These are phyloP conservation scores for Bombycilla garrulus DNA, from an alignment of 2,113 vertebrate species.

Conservation along the genomic window DNA sequence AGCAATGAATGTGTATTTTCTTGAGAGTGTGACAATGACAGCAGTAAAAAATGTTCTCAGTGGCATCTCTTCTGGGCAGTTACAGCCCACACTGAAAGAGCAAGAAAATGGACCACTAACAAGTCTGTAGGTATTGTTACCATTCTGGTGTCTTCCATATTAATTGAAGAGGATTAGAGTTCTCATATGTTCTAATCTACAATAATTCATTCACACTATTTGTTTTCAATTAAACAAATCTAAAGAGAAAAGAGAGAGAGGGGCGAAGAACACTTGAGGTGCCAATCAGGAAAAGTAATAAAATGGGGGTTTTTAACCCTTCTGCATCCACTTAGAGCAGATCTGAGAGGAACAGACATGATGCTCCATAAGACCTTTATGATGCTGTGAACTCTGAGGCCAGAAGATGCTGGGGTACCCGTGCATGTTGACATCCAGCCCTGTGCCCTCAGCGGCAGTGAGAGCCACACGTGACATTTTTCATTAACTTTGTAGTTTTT, in stretches of 20 bases:
- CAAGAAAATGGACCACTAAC: background rate
- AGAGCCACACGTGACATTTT: too few species aligned
- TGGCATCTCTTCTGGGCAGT: background rate
- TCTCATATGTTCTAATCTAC: background rate
- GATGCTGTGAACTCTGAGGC: background rate
- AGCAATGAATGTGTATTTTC: background rate
- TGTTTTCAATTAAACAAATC: background rate
- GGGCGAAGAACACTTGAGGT: background rate
- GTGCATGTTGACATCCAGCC: background rate
- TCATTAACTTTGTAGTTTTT: too few species aligned
- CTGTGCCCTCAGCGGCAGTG: background rate
- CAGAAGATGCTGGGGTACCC: background rate
- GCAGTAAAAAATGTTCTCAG: background rate
- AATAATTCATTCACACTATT: background rate
- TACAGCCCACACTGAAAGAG: background rate
- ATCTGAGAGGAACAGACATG: background rate
- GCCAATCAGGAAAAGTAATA: background rate
- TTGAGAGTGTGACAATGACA: background rate
- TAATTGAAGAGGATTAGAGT: background rate
- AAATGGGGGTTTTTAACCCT: background rate
- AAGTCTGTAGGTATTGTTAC: background rate
- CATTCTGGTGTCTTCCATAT: background rate
- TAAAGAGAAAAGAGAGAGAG: background rate
- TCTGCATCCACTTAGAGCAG: background rate
- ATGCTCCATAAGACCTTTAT: background rate